Evolutionary conservation across 2,888 invertebrate genomes (phyloP), one percentile per base, ranked within the genome.

Genomic region (Orthosia cruda): DNA sequence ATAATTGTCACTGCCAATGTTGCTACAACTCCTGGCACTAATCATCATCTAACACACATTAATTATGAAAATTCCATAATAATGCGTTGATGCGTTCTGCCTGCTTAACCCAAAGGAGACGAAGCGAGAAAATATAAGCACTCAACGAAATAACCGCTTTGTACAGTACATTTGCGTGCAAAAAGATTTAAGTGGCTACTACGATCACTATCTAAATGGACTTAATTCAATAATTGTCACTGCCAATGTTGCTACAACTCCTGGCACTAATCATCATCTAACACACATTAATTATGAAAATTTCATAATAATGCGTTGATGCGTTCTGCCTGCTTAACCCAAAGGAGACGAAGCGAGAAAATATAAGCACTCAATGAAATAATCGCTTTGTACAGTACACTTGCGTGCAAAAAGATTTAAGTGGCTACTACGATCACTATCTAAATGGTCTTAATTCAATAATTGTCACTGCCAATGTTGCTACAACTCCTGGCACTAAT

Each of bases 71-170:
- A 61, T 55, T 47, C n/a, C 26, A 50, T 80, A 65, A 55, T 77
- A 65, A 57, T 73, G 50, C 80, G 23, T 80, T 65, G 45, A 61
- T 65, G 55, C 20, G 78, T 73, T 73, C 54, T 75, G 85, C 85
- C 80, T 89, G 72, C 85, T 89, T 78, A 84, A 65, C 62, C 47
- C 18, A 70, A 69, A 71, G 59, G 57, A 74, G 71, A 15, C 74
- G 71, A 78, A 71, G 70, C 90, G 86, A 87, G 80, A 90, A 91
- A 89, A 89, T 86, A 87, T 88, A 88, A 89, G 86, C 83, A 88
- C 74, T 74, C 59, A 73, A 79, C 4, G 13, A n/a, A 49, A 16
- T 5, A n/a, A n/a, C n/a, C n/a, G n/a, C n/a, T n/a, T n/a, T n/a
- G n/a, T n/a, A n/a, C n/a, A n/a, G n/a, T n/a, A n/a, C n/a, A n/a